Percentiles rank a stretch among this genome's conserved stretches.
phyloP scores from a whole-genome alignment of 2,888 invertebrate species.

The Brenthis daphne region DNA sequence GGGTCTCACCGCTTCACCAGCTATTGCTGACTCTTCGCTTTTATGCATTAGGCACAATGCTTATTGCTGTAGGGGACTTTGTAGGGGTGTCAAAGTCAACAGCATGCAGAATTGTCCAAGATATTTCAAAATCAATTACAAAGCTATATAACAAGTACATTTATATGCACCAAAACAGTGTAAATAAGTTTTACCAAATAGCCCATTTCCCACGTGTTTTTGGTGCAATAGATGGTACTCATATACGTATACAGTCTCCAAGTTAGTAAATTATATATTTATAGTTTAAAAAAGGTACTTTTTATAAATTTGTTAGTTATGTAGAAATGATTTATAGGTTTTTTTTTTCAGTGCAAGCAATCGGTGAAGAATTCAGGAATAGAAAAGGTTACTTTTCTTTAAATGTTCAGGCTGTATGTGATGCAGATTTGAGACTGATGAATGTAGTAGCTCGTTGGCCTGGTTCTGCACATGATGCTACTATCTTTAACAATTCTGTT shows the following conservation, averaged over 20 bases:
- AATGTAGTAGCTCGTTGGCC: constrained; percentile 33
- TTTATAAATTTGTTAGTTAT: no score
- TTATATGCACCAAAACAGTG: neutral
- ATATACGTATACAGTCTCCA: neutral
- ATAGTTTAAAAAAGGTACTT: no score
- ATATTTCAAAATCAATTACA: neutral
- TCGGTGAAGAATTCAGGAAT: constrained; percentile 33
- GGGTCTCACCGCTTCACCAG: neutral
- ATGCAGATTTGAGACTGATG: constrained; percentile 25
- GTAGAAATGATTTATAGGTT: no score
- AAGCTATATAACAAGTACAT: neutral
- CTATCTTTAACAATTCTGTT: constrained; percentile 32
- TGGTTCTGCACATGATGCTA: constrained; percentile 32
- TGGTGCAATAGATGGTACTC: constrained; percentile 10
- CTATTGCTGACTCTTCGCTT: neutral
- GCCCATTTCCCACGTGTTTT: neutral
- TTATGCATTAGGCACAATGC: constrained; percentile 16
- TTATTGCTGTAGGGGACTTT: constrained; percentile 9
- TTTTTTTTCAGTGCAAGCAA: no score
- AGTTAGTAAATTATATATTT: no score
- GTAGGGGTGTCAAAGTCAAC: constrained; percentile 1
- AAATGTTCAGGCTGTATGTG: constrained; percentile 38
- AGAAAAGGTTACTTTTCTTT: constrained; percentile 33
- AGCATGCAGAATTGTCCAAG: neutral
- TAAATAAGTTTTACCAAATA: neutral